phyloP scores from a whole-genome alignment of 2,888 invertebrate genomes.

The Leucophenga maculata region DNA sequence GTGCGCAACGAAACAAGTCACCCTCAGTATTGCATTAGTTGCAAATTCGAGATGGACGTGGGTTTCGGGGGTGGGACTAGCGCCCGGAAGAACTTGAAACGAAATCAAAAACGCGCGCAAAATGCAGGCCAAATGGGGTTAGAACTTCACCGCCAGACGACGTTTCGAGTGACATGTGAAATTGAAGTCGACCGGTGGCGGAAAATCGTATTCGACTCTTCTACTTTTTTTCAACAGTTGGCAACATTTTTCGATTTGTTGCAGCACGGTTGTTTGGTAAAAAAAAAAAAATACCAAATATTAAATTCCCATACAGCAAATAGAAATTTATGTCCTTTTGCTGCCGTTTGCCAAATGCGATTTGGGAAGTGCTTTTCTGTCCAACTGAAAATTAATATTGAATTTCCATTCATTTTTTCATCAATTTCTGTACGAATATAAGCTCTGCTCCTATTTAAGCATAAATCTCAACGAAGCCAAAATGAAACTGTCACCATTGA shows the following conservation, averaged over 20 bases:
- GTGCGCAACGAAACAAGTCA: constrained; percentile 21
- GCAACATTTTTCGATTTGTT: constrained; percentile 3
- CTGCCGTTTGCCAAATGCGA: background rate
- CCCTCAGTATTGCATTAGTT: background rate
- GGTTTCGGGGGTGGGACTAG: background rate
- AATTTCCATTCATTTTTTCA: constrained; percentile 2
- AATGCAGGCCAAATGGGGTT: constrained; percentile 63
- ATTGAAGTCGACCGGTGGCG: background rate
- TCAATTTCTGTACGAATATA: background rate
- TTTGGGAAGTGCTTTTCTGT: background rate
- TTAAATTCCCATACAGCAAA: no score
- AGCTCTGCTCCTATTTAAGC: background rate
- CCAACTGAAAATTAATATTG: constrained; percentile 18
- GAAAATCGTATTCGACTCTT: background rate
- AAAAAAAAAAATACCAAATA: no score
- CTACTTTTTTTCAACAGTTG: constrained; percentile 13
- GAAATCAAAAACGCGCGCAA: constrained; percentile 59
- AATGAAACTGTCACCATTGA: constrained; percentile 20
- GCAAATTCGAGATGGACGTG: constrained; percentile 2
- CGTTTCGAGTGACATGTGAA: constrained; percentile 10
- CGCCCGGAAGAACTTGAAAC: constrained; percentile 30
- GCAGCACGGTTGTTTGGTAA: background rate
- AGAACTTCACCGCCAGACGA: constrained; percentile 38
- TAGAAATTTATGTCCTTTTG: no score
- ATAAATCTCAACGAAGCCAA: constrained; percentile 16